phyloP scores from a whole-genome alignment of 2,888 invertebrate species.

The Microplitis manilae region DNA sequence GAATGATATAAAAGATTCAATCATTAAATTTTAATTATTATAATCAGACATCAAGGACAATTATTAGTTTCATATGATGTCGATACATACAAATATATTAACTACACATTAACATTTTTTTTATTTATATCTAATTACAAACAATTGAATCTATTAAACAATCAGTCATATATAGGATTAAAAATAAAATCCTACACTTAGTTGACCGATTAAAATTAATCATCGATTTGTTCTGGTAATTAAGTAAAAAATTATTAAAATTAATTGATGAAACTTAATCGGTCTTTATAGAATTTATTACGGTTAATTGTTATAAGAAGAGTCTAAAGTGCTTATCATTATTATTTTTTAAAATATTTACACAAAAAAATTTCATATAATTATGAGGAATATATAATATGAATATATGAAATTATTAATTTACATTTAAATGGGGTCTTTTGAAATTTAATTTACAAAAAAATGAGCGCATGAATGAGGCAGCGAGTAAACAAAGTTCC shows the following conservation, averaged over 20 bases:
- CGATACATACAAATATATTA: background rate
- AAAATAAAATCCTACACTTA: background rate
- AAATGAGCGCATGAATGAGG: background rate
- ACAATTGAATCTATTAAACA: background rate
- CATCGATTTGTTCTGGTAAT: conserved; percentile 46
- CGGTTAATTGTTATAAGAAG: too few relatives aligned
- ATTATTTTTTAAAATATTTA: too few relatives aligned
- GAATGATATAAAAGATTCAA: background rate
- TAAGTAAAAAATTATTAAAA: background rate
- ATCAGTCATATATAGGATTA: background rate
- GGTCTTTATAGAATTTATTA: too few relatives aligned
- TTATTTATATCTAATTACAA: background rate
- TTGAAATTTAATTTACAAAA: too few relatives aligned
- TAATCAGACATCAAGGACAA: conserved; percentile 20
- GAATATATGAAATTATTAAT: too few relatives aligned
- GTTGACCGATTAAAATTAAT: conserved; percentile 12
- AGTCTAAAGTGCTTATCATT: too few relatives aligned
- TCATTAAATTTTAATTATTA: background rate
- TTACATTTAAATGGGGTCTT: too few relatives aligned
- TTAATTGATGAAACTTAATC: background rate
- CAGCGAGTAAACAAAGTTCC: conserved; percentile 8
- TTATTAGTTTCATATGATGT: conserved; percentile 14
- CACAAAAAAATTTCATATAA: too few relatives aligned
- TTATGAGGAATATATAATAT: too few relatives aligned
- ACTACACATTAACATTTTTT: background rate